Evolutionary conservation across 2,113 vertebrate genomes (phyloP).

Genomic region (Myrmecophaga tridactyla): DNA sequence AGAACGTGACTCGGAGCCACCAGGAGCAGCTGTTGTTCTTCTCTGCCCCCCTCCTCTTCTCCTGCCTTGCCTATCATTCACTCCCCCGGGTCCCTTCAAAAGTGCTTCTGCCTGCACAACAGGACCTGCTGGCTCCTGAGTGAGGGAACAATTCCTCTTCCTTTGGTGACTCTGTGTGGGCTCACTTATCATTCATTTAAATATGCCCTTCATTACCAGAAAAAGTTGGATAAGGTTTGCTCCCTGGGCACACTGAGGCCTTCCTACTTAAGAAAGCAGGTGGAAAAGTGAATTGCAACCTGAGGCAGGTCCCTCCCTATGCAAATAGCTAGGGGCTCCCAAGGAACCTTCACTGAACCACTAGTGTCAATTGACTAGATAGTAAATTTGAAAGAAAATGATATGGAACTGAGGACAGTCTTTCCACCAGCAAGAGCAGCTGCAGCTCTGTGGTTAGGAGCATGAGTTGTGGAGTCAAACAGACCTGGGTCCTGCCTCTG

Average conservation of each 20-base stretch:
- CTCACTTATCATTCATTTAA: background rate
- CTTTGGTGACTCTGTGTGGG: background rate
- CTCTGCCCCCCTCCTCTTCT: background rate
- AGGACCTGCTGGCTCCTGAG: background rate
- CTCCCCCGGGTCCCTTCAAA: background rate
- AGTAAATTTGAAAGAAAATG: background rate
- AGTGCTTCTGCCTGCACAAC: background rate
- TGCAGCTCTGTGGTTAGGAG: background rate
- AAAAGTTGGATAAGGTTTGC: background rate
- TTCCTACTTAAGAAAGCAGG: background rate
- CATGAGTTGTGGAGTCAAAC: background rate
- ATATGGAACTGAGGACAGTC: background rate
- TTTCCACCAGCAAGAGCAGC: background rate
- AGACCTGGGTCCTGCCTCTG: background rate
- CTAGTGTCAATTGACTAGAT: background rate
- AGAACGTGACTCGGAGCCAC: background rate
- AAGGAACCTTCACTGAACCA: background rate
- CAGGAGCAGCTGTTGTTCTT: constrained; percentile 11
- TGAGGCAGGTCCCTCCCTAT: background rate
- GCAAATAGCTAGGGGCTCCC: background rate
- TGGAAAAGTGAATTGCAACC: background rate
- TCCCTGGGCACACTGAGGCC: background rate
- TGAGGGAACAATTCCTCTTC: background rate
- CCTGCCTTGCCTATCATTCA: background rate
- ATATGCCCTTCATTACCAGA: background rate